Evolutionary conservation across 2,113 vertebrate species (phyloP).

Genomic region (Ivindomyrus marchei): DNA sequence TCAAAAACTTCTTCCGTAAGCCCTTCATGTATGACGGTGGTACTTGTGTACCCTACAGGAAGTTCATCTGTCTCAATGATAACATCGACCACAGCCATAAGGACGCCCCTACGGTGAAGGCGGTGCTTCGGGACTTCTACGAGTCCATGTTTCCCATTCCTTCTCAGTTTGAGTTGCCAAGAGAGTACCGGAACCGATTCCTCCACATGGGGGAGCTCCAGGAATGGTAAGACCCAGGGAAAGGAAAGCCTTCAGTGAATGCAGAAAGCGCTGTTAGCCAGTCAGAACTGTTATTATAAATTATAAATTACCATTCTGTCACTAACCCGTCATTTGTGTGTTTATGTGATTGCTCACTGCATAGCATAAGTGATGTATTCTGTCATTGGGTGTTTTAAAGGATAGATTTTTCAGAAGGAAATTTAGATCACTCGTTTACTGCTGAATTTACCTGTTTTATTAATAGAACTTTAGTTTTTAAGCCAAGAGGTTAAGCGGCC

Average conservation of each 20-base stretch:
- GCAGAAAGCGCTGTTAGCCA: not conserved
- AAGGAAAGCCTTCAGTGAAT: not conserved
- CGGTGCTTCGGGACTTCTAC: constrained; percentile 93
- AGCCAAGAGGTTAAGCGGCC: not conserved
- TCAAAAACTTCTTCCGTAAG: not conserved
- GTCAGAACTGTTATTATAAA: not conserved
- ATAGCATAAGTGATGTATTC: not conserved
- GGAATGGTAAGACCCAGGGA: constrained; percentile 70
- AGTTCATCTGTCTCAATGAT: constrained; percentile 96
- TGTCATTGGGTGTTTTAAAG: not conserved
- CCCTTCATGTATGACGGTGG: not conserved
- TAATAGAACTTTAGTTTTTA: not conserved
- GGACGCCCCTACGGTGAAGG: constrained; percentile 91
- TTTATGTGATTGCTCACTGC: not conserved
- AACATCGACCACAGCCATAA: constrained; percentile 96
- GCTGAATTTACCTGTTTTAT: not conserved
- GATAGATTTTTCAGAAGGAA: not conserved
- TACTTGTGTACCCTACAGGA: constrained; percentile 58
- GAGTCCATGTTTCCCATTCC: constrained; percentile 95
- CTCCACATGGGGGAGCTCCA: constrained; percentile 91
- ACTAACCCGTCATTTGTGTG: not conserved
- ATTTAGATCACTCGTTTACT: not conserved
- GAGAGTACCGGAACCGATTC: constrained; percentile 93
- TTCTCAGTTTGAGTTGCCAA: constrained; percentile 90
- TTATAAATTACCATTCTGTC: not conserved